A percentile compares a stretch with the other conserved stretches of the same genome.
Evolutionary conservation across 2,888 invertebrate species (phyloP).

Genomic region (Euphydryas editha): DNA sequence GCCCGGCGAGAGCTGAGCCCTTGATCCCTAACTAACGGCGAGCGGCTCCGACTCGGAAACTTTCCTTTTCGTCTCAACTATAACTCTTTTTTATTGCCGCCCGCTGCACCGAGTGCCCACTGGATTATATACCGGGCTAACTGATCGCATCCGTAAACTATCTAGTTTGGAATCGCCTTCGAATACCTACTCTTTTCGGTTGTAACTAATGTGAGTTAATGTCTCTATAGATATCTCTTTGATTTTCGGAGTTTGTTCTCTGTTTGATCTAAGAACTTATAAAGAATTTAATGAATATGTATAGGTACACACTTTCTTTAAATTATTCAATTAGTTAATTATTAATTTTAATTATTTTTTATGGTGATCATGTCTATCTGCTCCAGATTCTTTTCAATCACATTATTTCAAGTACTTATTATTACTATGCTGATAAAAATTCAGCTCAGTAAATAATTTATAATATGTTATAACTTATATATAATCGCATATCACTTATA

Average conservation of each 20-base stretch:
- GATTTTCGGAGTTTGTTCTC: constrained; percentile 17
- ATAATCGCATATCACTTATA: no score
- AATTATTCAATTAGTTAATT: no score
- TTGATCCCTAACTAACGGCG: constrained; percentile 82
- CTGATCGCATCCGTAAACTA: constrained; percentile 48
- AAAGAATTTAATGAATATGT: background rate
- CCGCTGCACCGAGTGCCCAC: constrained; percentile 68
- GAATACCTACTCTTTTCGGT: constrained; percentile 37
- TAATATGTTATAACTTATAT: no score
- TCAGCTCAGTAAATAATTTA: no score
- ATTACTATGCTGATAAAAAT: no score
- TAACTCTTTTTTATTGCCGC: constrained; percentile 84
- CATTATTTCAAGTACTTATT: no score
- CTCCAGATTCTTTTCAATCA: no score
- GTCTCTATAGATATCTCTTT: constrained; percentile 11
- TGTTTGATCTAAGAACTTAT: background rate
- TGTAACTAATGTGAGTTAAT: constrained; percentile 28
- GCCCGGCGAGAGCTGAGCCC: constrained; percentile 76
- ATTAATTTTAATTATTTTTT: no score
- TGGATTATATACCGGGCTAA: constrained; percentile 68
- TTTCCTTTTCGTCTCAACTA: constrained; percentile 82
- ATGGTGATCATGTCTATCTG: no score
- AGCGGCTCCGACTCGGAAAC: constrained; percentile 67
- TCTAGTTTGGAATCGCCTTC: constrained; percentile 38
- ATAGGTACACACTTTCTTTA: background rate